These are phyloP conservation scores for Centruroides vittatus DNA, from an alignment of 1,140 invertebrate genomes.

Conservation along the genomic window DNA sequence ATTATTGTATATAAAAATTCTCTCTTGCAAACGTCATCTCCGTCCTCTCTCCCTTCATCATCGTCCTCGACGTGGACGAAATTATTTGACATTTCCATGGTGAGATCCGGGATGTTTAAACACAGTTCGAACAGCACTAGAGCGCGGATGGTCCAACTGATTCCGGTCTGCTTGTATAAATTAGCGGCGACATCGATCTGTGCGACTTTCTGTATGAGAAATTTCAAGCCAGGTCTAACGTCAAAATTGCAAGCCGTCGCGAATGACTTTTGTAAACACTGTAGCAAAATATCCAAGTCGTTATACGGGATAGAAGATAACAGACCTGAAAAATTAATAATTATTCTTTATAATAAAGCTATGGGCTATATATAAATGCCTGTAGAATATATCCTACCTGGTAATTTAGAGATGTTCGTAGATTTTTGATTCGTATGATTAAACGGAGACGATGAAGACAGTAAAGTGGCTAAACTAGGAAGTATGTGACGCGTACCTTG, in stretches of 20 bases:
- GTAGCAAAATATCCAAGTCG: slow-evolving; percentile 52
- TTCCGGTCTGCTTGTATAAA: slow-evolving; percentile 80
- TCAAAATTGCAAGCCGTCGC: slow-evolving; percentile 70
- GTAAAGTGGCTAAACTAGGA: slow-evolving; percentile 34
- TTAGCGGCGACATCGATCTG: slow-evolving; percentile 76
- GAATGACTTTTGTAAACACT: slow-evolving; percentile 65
- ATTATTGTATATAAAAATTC: background rate
- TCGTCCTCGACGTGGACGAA: no score
- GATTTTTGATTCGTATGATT: no score
- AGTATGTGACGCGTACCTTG: slow-evolving; percentile 40
- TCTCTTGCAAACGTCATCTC: background rate
- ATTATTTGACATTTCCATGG: background rate
- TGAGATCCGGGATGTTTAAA: slow-evolving; percentile 3
- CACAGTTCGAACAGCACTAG: slow-evolving; percentile 68
- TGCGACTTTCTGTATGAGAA: slow-evolving; percentile 81
- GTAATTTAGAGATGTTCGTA: no score
- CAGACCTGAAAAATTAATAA: slow-evolving; percentile 29
- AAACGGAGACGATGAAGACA: slow-evolving; percentile 19
- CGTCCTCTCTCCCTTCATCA: background rate
- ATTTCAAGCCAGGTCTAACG: slow-evolving; percentile 73
- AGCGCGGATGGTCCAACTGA: slow-evolving; percentile 78
- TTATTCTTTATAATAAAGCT: no score
- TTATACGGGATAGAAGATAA: slow-evolving; percentile 29
- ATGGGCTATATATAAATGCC: no score
- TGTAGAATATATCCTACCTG: no score